Base-by-base conservation (phyloP, 2,888 invertebrate genomes). In the Aleiodes leptofemur region DNA sequence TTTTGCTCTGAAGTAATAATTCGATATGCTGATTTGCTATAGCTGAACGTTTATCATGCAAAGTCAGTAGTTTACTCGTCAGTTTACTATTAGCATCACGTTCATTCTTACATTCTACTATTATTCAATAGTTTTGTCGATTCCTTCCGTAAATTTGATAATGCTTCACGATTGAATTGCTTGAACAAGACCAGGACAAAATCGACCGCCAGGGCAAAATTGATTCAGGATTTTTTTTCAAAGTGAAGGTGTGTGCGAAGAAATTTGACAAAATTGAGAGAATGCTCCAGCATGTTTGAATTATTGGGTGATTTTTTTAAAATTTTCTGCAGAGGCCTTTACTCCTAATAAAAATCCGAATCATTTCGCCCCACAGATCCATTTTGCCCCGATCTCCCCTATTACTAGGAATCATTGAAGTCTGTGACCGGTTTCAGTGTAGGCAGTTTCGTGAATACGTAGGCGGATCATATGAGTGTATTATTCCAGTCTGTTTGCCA, bases 401-500 rank as follows among this genome's bases (percentile, higher is more conserved):
- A 57, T 57, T 9, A 57, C 57, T 38, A 8, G 38, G 7, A 59
- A 61, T 29, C 50, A 7, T 73, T 66, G 61, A 74, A 69, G 34
- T 70, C 69, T 77, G 73, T 71, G 68, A 68, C 31, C 50, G 66
- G 56, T 38, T n/a, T 59, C 29, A 70, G 76, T 73, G 79, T 78
- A 76, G 79, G 78, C 69, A 77, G 72, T 76, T 50, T 57, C 51
- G 38, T 16, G 50, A 56, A 38, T 72, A 56, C 75, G 56, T 77
- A 72, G 75, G 77, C 74, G 79, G 74, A 16, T 64, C 48, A 64
- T 64, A 73, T 64, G 68, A 76, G 76, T 73, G 77, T 79, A 79
- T 82, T 81, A 81, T 82, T 82, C 82, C 81, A 81, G 77, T 79
- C 82, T 82, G 82, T 80, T 81, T 80, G 80, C 74, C 77, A 80